These are phyloP conservation scores for Brenthis ino DNA, from an alignment of 2,888 invertebrate species.

Conservation along the genomic window DNA sequence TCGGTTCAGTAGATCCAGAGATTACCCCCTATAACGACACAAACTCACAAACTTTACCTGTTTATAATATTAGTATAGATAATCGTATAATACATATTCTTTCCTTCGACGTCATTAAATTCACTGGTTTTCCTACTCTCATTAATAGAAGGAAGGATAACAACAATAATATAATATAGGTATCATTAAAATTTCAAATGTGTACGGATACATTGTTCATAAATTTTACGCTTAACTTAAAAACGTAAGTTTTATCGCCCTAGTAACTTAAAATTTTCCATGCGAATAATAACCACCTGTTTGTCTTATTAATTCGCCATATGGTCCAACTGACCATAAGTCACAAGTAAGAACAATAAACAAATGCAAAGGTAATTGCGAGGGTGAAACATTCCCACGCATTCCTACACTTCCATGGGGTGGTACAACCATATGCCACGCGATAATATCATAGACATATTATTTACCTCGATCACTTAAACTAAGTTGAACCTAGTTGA, in stretches of 20 bases:
- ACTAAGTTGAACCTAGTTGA: background rate
- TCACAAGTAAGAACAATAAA: slow-evolving; percentile 67
- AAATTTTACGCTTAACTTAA: background rate
- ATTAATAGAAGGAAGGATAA: too few species aligned
- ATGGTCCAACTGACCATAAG: slow-evolving; percentile 74
- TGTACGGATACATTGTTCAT: background rate
- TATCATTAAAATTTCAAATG: too few species aligned
- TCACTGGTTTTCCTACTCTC: too few species aligned
- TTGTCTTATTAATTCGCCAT: slow-evolving; percentile 52
- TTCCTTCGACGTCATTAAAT: too few species aligned
- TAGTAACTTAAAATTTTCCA: slow-evolving; percentile 3
- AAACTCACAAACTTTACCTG: too few species aligned
- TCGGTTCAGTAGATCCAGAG: too few species aligned
- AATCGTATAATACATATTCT: too few species aligned
- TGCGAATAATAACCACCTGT: slow-evolving; percentile 36
- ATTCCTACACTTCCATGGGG: slow-evolving; percentile 65
- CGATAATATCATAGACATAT: slow-evolving; percentile 57
- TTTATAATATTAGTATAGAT: too few species aligned
- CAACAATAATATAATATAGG: too few species aligned
- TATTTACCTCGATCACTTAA: slow-evolving; percentile 44
- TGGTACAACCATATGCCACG: slow-evolving; percentile 58
- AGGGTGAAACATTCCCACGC: slow-evolving; percentile 75
- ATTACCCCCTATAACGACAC: too few species aligned
- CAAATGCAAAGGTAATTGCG: slow-evolving; percentile 55
- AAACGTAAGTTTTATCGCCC: background rate